Evolutionary conservation across 2,888 invertebrate species (phyloP).

Genomic region (Cabera pusaria): DNA sequence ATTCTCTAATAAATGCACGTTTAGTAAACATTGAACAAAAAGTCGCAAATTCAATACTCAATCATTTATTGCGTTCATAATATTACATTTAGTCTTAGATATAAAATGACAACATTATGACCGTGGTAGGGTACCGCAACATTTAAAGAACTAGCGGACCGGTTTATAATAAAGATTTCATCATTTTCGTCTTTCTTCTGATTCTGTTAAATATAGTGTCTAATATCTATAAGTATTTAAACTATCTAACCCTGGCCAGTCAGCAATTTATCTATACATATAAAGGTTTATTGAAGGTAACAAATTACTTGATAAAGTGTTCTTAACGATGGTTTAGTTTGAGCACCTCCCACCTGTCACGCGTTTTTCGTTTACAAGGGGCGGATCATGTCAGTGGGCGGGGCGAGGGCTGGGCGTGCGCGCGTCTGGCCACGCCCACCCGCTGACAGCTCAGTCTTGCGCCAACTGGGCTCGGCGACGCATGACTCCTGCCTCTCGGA

Average conservation of each 20-base stretch:
- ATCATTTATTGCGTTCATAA: too few species aligned
- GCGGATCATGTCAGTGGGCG: constrained; percentile 60
- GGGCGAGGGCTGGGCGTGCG: constrained; percentile 36
- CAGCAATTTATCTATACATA: constrained; percentile 40
- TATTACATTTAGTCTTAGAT: too few species aligned
- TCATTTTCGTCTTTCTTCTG: too few species aligned
- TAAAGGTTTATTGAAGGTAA: constrained; percentile 74
- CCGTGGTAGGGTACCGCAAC: too few species aligned
- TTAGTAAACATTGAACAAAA: too few species aligned
- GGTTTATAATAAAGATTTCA: too few species aligned
- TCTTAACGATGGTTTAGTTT: constrained; percentile 74
- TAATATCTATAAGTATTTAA: too few species aligned
- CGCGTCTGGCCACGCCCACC: constrained; percentile 59
- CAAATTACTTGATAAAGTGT: constrained; percentile 82
- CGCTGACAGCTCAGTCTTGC: constrained; percentile 70
- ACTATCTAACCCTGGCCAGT: constrained; percentile 18
- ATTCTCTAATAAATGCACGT: too few species aligned
- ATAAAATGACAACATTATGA: too few species aligned
- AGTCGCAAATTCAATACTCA: too few species aligned
- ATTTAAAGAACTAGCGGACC: too few species aligned
- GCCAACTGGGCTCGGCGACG: constrained; percentile 59
- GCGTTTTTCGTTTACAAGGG: constrained; percentile 57
- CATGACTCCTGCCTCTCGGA: constrained; percentile 48
- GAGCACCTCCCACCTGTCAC: constrained; percentile 72
- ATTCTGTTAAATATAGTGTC: too few species aligned